Evolutionary conservation across 2,888 invertebrate species (phyloP).

Genomic region (Microctonus aethiopoides): DNA sequence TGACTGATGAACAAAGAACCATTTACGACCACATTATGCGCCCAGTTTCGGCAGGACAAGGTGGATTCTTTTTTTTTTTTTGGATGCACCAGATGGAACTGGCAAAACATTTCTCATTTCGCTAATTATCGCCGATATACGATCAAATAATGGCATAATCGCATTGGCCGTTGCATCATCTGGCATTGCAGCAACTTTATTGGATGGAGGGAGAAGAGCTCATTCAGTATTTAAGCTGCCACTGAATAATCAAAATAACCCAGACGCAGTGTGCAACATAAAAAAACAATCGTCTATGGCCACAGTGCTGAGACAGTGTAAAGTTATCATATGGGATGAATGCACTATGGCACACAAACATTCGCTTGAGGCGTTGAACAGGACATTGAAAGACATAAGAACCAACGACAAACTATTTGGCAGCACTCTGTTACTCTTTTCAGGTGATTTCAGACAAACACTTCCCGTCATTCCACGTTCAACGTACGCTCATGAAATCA

Average conservation of each 20-base stretch:
- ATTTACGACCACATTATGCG: slow-evolving; percentile 38
- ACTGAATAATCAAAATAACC: slow-evolving; percentile 46
- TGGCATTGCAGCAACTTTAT: too few species aligned
- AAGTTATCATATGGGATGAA: slow-evolving; percentile 40
- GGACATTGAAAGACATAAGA: slow-evolving; percentile 28
- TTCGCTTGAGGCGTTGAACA: slow-evolving; percentile 30
- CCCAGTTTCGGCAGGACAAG: slow-evolving; percentile 41
- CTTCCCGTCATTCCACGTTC: slow-evolving; percentile 25
- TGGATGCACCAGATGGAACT: slow-evolving; percentile 58
- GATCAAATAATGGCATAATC: slow-evolving; percentile 38
- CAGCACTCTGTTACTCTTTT: slow-evolving; percentile 26
- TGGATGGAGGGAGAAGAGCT: slow-evolving; percentile 22
- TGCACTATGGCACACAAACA: slow-evolving; percentile 33
- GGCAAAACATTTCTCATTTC: slow-evolving; percentile 64
- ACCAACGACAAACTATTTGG: slow-evolving; percentile 30
- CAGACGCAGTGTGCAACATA: slow-evolving; percentile 49
- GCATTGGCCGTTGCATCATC: slow-evolving; percentile 32
- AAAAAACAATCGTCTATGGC: slow-evolving; percentile 50
- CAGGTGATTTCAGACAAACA: slow-evolving; percentile 35
- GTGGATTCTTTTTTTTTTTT: slow-evolving; percentile 45
- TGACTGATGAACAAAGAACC: slow-evolving; percentile 35
- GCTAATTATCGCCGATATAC: slow-evolving; percentile 57
- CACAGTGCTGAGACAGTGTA: slow-evolving; percentile 46
- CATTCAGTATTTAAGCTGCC: slow-evolving; percentile 41
- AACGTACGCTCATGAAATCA: slow-evolving; percentile 29